Evolutionary conservation across 2,113 vertebrate genomes (phyloP).

Genomic region (Chlamydotis undulata): DNA sequence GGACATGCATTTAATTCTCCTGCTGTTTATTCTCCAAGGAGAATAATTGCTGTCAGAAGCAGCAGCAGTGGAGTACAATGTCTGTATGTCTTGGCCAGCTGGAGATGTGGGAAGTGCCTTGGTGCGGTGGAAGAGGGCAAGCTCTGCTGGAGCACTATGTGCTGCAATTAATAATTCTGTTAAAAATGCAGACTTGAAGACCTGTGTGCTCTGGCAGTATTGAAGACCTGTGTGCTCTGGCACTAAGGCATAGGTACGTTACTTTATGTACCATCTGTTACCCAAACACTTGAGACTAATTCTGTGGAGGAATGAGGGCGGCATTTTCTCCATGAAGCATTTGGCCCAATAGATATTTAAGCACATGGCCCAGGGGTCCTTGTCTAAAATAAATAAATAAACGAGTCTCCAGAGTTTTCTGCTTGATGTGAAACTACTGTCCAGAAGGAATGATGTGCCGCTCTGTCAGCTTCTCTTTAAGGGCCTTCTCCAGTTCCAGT

Average conservation of each 20-base stretch:
- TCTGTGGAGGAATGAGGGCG: not conserved
- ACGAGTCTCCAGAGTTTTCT: not conserved
- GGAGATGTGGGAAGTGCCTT: accelerated
- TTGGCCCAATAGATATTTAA: not conserved
- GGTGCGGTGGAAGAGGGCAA: not conserved
- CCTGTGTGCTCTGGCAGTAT: not conserved
- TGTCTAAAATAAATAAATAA: not conserved
- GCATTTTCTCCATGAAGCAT: accelerated
- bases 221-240: not conserved
- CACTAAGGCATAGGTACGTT: not conserved
- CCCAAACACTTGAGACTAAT: not conserved
- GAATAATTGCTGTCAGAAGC: not conserved
- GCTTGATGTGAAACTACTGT: not conserved
- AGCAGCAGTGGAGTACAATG: not conserved
- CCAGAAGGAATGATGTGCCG: not conserved
- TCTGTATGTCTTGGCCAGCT: accelerated
- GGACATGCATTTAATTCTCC: not conserved
- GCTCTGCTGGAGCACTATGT: not conserved
- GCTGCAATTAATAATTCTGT: not conserved
- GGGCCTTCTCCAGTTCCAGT: not conserved
- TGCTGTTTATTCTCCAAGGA: not conserved
- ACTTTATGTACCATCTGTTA: not conserved
- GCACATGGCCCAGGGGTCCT: not conserved
- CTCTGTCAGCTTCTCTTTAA: not conserved
- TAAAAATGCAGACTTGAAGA: not conserved